Base-by-base conservation (phyloP, 2,797 vertebrate species). In the Hyperoplus lanceolatus region DNA sequence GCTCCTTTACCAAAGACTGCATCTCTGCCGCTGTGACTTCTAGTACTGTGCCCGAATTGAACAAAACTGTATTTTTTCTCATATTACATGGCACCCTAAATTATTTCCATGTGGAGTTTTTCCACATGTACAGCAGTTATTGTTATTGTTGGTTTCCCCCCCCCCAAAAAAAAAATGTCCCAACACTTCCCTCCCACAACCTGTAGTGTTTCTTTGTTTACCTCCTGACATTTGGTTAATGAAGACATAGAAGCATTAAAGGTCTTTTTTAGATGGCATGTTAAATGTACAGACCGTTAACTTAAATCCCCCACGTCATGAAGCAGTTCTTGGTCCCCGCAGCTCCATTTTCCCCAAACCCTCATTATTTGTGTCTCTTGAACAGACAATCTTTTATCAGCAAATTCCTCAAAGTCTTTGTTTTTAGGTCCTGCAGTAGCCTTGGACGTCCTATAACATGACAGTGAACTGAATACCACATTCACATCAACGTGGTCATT, bases 1-100 rank as follows among this genome's bases (percentile, higher is more conserved):
- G 86, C 95, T 95, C 91, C 82, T 95, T 96, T 95, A 97, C 97
- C 97, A 98, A 97, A 97, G 96, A 97, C 94, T 87, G 86, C 85
- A 87, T 92, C 73, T 90, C 82, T 88, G 83, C 56, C 55, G 43
- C 65, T 91, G 85, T 89, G 87, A 86, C 76, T 85, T 85, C 65
- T 77, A 79, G 80, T 80, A 79, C 65, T 84, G 80, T 90, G 85
- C 87, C 81, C 84, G 84, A 86, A 89, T 79, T 68, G 18, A 81
- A 84, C 73, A 77, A 82, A 83, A 81, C 18, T 60, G 45, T 38
- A 68, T 81, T 73, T 48, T 72, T 74, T 73, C 68, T 43, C 75
- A 69, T 79, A 78, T 29, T 29, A 59, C 60, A 79, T 71, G 36
- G 46, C 81, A 86, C 66, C 82, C 81, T 83, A 76, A 79, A 90